Conservation (phyloP, 2,113 vertebrate species). For the Sylvicapra grimmia region DNA sequence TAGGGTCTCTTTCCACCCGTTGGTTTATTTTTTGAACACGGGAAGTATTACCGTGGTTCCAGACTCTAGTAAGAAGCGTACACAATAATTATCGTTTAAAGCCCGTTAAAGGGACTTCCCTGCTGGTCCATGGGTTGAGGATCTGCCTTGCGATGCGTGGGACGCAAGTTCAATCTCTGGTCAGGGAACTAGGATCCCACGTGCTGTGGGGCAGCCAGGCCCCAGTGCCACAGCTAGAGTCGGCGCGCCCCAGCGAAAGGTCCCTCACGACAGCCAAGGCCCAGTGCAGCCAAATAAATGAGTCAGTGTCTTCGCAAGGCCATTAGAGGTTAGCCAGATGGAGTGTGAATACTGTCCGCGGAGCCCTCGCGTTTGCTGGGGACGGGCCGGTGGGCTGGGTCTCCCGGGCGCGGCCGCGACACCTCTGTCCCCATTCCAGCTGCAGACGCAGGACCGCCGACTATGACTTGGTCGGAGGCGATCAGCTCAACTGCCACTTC, state of each 20-base stretch:
- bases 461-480: slow-evolving; percentile 86
- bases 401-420: neutral
- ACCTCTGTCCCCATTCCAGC: slow-evolving; percentile 72
- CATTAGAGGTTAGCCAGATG: neutral
- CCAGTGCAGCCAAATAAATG: neutral
- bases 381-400: rapidly evolving
- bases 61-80: neutral
- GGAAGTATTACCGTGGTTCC: neutral
- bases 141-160: neutral
- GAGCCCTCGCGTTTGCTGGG: neutral
- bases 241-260: rapidly evolving
- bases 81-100: neutral
- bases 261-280: neutral
- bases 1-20: neutral
- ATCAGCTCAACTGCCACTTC: slow-evolving; percentile 88
- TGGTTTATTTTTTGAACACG: neutral
- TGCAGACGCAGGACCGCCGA: slow-evolving; percentile 81
- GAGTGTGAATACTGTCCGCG: no score
- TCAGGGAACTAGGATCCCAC: neutral
- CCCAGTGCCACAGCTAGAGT: neutral
- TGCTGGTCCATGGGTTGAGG: neutral
- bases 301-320: neutral
- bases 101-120: neutral
- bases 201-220: neutral
- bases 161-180: neutral